A percentile compares a stretch with the other conserved stretches of the same genome.
phyloP scores from a whole-genome alignment of 2,888 invertebrate species.

The Apomyelois bistriatella region DNA sequence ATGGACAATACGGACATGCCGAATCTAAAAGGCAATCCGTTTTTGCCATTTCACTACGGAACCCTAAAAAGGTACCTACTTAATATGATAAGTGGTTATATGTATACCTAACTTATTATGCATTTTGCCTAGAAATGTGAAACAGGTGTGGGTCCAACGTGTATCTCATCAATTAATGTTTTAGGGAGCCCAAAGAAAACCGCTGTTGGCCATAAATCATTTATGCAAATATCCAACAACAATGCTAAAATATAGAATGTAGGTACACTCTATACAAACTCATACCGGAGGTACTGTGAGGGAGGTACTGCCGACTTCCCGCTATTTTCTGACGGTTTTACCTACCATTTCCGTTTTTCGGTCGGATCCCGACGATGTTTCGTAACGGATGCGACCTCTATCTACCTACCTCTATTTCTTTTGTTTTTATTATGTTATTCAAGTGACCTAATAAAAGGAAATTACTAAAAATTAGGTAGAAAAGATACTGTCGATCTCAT shows the following conservation, averaged over 20 bases:
- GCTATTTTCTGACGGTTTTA: slow-evolving; percentile 51
- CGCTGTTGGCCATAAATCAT: slow-evolving; percentile 53
- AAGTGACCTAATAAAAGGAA: not conserved
- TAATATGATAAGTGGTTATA: no score
- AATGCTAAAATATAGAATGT: slow-evolving; percentile 56
- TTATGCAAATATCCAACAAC: slow-evolving; percentile 62
- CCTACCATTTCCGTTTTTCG: slow-evolving; percentile 45
- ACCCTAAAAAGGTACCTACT: no score
- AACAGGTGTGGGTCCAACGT: slow-evolving; percentile 16
- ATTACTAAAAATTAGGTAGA: not conserved
- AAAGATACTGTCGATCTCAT: not conserved
- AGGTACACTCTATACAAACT: slow-evolving; percentile 42
- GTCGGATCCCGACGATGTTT: slow-evolving; percentile 2
- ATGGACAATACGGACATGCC: no score
- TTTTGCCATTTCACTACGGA: no score
- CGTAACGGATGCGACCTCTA: not conserved
- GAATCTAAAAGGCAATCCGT: no score
- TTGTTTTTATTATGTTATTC: not conserved
- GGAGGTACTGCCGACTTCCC: slow-evolving; percentile 58
- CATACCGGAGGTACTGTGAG: slow-evolving; percentile 45
- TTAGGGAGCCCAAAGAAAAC: slow-evolving; percentile 39
- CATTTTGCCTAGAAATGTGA: slow-evolving; percentile 14
- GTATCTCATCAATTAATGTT: slow-evolving; percentile 25
- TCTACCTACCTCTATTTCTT: slow-evolving; percentile 1
- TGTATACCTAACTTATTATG: not conserved